These are phyloP conservation scores for Mesorhabditis belari DNA, from an alignment of 2,888 invertebrate genomes.

Conservation along the genomic window DNA sequence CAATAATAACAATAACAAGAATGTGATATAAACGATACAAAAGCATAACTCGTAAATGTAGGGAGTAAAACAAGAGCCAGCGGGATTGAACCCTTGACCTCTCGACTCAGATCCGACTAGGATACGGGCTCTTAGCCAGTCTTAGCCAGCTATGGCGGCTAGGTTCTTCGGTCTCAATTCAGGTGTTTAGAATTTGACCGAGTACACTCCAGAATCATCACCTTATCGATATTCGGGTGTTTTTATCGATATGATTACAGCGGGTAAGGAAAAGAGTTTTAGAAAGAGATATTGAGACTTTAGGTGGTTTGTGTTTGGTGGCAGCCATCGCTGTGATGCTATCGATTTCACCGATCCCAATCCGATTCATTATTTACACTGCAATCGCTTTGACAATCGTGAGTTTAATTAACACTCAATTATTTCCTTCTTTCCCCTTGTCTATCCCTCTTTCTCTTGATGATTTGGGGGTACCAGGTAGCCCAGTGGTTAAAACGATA, in stretches of 20 bases:
- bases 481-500: too few species aligned
- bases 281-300: slow-evolving; percentile 5
- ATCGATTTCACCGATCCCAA: slow-evolving; percentile 17
- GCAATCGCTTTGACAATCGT: slow-evolving; percentile 20
- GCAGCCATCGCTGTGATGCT: slow-evolving; percentile 39
- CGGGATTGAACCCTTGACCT: too few species aligned
- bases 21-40: too few species aligned
- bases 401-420: neutral
- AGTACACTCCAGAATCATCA: slow-evolving; percentile 11
- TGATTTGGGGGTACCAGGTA: neutral
- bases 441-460: too few species aligned
- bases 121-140: too few species aligned
- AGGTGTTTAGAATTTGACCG: slow-evolving; percentile 1
- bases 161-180: too few species aligned
- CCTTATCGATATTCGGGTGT: slow-evolving; percentile 45
- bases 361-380: slow-evolving; percentile 24
- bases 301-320: neutral
- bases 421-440: neutral
- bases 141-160: too few species aligned
- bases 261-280: neutral
- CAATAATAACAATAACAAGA: too few species aligned
- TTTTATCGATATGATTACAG: slow-evolving; percentile 55
- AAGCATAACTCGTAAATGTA: too few species aligned
- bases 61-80: too few species aligned
- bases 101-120: too few species aligned